These are phyloP conservation scores for Poeciliopsis paucimaculata DNA, from an alignment of 2,797 vertebrate genomes.

Conservation along the genomic window DNA sequence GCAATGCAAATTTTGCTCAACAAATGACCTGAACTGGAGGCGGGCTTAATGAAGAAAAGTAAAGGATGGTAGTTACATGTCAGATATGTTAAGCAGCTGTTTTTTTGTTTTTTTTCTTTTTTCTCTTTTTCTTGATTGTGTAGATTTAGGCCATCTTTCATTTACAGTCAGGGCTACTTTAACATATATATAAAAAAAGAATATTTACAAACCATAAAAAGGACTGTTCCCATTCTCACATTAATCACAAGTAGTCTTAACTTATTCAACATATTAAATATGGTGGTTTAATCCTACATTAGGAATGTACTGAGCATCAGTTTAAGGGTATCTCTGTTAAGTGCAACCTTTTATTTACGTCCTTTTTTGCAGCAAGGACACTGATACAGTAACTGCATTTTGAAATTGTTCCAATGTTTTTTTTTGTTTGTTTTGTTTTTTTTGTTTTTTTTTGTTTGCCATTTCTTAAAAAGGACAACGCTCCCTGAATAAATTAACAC, in stretches of 20 bases:
- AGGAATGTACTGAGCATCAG: slow-evolving; percentile 76
- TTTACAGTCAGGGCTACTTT: slow-evolving; percentile 69
- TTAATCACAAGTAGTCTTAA: slow-evolving; percentile 79
- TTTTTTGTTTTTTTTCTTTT: slow-evolving; percentile 39
- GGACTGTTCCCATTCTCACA: slow-evolving; percentile 78
- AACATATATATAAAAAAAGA: slow-evolving; percentile 60
- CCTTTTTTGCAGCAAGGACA: slow-evolving; percentile 63
- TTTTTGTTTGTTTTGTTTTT: too few relatives aligned
- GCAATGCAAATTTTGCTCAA: slow-evolving; percentile 54
- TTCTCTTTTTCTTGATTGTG: slow-evolving; percentile 67
- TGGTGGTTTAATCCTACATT: slow-evolving; percentile 73
- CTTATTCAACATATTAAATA: slow-evolving; percentile 77
- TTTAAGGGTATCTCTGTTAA: slow-evolving; percentile 71
- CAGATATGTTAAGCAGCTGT: slow-evolving; percentile 72
- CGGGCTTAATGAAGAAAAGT: slow-evolving; percentile 53
- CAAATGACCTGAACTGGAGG: slow-evolving; percentile 42
- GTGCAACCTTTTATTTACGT: slow-evolving; percentile 78
- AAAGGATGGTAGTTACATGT: slow-evolving; percentile 64
- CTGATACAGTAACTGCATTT: slow-evolving; percentile 75
- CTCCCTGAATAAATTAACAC: slow-evolving; percentile 67
- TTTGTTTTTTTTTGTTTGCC: neutral
- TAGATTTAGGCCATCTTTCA: slow-evolving; percentile 68
- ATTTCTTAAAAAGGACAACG: slow-evolving; percentile 44
- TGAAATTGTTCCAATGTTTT: slow-evolving; percentile 61
- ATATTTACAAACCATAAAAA: slow-evolving; percentile 81